A percentile compares a stretch with the other conserved stretches of the same genome.
Conservation (phyloP, 2,797 vertebrate genomes). For the Sebastes matsubarae region DNA sequence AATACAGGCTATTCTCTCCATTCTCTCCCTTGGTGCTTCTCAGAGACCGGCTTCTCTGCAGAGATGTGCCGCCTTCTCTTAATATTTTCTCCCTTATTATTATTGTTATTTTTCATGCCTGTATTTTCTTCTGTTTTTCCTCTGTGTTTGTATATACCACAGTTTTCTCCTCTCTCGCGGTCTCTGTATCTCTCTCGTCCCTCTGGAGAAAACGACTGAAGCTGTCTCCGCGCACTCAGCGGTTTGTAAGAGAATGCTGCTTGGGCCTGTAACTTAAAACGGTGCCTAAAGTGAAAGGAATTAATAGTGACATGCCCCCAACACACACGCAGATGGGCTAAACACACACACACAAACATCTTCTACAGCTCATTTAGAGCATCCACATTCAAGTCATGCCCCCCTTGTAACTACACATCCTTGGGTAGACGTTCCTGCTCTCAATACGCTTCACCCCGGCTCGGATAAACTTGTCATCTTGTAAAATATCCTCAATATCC, state of each 20-base stretch:
- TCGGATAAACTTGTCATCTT: slow-evolving; percentile 54
- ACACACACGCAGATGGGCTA: neutral
- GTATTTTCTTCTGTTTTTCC: slow-evolving; percentile 6
- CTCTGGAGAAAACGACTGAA: slow-evolving; percentile 33
- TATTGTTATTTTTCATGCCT: neutral
- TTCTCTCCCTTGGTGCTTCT: slow-evolving; percentile 52
- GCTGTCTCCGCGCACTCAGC: slow-evolving; percentile 45
- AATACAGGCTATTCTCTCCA: slow-evolving; percentile 62
- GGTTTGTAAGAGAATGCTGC: slow-evolving; percentile 54
- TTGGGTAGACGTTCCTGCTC: slow-evolving; percentile 26
- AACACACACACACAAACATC: slow-evolving; percentile 6
- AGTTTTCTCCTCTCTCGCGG: neutral
- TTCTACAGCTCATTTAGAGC: slow-evolving; percentile 11
- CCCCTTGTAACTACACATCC: slow-evolving; percentile 36
- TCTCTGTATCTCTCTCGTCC: slow-evolving; percentile 18
- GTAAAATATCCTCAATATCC: slow-evolving; percentile 42
- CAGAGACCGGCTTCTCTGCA: slow-evolving; percentile 39
- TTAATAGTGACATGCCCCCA: slow-evolving; percentile 56
- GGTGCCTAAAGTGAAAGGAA: slow-evolving; percentile 64
- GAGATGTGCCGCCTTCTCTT: slow-evolving; percentile 6
- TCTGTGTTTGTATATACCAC: neutral
- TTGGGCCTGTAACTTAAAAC: slow-evolving; percentile 66
- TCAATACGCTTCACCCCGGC: slow-evolving; percentile 27
- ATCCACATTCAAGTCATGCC: slow-evolving; percentile 43
- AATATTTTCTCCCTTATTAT: slow-evolving; percentile 26